Evolutionary conservation across 2,888 invertebrate species (phyloP).

Genomic region (Noctua comes): DNA sequence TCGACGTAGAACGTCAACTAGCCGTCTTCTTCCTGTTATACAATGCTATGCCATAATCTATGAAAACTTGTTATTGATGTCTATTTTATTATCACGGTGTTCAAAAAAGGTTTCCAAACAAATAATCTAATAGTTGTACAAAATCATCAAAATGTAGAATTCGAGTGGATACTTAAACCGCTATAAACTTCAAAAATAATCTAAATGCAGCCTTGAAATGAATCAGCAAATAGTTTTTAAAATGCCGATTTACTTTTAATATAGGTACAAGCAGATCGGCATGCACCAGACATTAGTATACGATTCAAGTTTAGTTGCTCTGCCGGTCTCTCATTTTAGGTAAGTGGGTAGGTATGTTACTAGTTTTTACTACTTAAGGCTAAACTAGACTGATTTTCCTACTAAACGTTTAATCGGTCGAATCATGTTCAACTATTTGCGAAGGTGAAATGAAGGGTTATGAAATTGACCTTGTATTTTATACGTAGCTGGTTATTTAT

Average conservation of each 20-base stretch:
- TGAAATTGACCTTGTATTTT: conserved; percentile 46
- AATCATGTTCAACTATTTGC: background rate
- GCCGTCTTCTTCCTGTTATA: background rate
- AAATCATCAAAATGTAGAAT: background rate
- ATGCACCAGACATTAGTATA: conserved; percentile 30
- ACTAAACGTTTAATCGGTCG: conserved; percentile 28
- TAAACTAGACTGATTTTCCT: conserved; percentile 28
- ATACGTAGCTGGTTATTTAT: background rate
- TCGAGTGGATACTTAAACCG: background rate
- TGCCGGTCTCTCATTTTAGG: conserved; percentile 47
- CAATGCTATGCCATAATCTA: background rate
- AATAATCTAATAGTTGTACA: background rate
- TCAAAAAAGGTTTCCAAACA: background rate
- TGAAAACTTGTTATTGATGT: background rate
- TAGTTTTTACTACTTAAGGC: conserved; percentile 37
- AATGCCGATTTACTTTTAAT: conserved; percentile 11
- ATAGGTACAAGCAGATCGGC: background rate
- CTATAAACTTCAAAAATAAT: background rate
- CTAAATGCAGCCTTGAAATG: background rate
- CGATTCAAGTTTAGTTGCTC: conserved; percentile 39
- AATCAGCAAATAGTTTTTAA: conserved; percentile 14
- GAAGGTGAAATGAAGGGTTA: conserved; percentile 26
- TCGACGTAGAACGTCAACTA: no score
- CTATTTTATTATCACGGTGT: background rate
- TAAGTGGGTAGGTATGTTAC: conserved; percentile 43